These are phyloP conservation scores for Pithys albifrons DNA, from an alignment of 2,113 vertebrate genomes.

Conservation along the genomic window DNA sequence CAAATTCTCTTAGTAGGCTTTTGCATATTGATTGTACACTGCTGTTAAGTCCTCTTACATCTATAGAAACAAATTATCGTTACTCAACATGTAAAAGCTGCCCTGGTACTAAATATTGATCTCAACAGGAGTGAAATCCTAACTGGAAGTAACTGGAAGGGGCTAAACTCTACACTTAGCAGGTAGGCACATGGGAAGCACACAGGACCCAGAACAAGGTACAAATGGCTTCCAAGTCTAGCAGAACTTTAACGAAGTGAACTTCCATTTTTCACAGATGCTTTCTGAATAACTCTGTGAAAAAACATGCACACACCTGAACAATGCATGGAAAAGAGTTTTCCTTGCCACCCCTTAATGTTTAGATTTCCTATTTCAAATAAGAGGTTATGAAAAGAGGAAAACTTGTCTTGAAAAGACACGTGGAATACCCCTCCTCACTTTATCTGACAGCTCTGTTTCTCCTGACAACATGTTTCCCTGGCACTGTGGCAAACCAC, in stretches of 20 bases:
- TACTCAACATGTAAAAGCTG: slow-evolving; percentile 60
- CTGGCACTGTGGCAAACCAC: background rate
- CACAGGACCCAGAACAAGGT: background rate
- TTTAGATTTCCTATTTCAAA: background rate
- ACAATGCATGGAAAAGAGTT: background rate
- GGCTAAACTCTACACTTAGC: slow-evolving; percentile 11
- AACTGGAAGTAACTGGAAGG: slow-evolving; percentile 23
- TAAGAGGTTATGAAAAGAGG: background rate
- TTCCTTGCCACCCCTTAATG: background rate
- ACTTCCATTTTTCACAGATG: background rate
- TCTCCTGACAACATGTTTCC: background rate
- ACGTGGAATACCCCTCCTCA: background rate
- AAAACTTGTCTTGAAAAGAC: background rate
- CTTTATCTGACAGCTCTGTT: background rate
- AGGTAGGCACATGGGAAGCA: background rate
- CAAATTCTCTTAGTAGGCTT: slow-evolving; percentile 55
- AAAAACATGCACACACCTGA: background rate
- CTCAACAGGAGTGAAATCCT: slow-evolving; percentile 51
- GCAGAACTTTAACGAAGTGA: background rate
- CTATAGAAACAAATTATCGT: slow-evolving; percentile 73
- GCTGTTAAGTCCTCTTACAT: slow-evolving; percentile 48
- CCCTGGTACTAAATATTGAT: slow-evolving; percentile 65
- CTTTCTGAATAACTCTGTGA: background rate
- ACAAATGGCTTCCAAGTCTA: background rate
- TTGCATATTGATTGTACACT: slow-evolving; percentile 45